Percentiles rank a stretch among this genome's conserved stretches.
These are phyloP conservation scores for Lissonota sp. DNA, from an alignment of 2,888 invertebrate genomes.

Conservation along the genomic window DNA sequence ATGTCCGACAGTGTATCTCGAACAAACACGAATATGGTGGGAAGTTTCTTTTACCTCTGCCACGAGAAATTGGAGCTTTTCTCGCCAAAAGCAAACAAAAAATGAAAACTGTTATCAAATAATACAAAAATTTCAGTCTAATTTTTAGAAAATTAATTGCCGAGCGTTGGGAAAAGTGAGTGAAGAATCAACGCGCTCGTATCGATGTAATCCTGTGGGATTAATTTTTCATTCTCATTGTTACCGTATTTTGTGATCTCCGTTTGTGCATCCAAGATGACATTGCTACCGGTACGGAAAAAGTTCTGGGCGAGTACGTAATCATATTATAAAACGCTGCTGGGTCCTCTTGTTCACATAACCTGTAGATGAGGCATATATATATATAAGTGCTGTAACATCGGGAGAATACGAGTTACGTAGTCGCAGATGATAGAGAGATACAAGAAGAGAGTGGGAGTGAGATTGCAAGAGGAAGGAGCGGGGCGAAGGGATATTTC, in stretches of 20 bases:
- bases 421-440: slow-evolving; percentile 13
- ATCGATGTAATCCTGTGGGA: too few species aligned
- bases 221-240: too few species aligned
- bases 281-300: background rate
- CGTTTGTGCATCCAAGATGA: background rate
- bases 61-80: background rate
- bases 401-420: slow-evolving; percentile 37
- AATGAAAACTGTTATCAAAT: too few species aligned
- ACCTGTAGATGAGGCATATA: slow-evolving; percentile 25
- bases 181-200: too few species aligned
- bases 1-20: slow-evolving; percentile 14
- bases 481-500: slow-evolving; percentile 41
- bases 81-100: too few species aligned
- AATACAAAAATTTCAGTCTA: too few species aligned
- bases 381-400: slow-evolving; percentile 21
- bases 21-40: background rate
- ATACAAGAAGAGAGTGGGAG: background rate
- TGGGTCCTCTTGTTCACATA: background rate
- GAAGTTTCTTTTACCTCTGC: background rate
- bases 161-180: too few species aligned
- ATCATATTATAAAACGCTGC: slow-evolving; percentile 1
- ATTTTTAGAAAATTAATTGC: too few species aligned
- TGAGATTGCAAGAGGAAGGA: slow-evolving; percentile 15
- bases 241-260: too few species aligned
- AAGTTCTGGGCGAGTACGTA: background rate